Conservation (phyloP, 2,888 invertebrate genomes). For the Macrostomum cliftonense region DNA sequence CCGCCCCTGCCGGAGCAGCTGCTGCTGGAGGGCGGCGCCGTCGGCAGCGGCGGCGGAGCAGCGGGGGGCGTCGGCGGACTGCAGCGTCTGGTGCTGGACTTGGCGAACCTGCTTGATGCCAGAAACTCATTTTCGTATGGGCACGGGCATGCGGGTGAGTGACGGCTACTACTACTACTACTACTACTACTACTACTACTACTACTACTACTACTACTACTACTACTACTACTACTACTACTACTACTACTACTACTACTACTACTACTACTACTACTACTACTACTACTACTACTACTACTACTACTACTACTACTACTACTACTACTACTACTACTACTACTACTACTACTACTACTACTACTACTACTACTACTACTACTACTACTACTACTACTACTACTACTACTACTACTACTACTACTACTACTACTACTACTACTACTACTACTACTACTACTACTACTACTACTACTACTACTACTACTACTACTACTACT, state of each 20-base stretch:
- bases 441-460: slow-evolving; percentile 2
- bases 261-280: slow-evolving; percentile 2
- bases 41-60: too few relatives aligned
- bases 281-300: slow-evolving; percentile 2
- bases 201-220: slow-evolving; percentile 2
- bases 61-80: slow-evolving; percentile 32
- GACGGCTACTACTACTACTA: neutral
- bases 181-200: slow-evolving; percentile 2
- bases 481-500: slow-evolving; percentile 2
- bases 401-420: slow-evolving; percentile 1
- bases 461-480: slow-evolving; percentile 2
- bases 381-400: slow-evolving; percentile 2
- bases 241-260: slow-evolving; percentile 2
- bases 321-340: slow-evolving; percentile 2
- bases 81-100: slow-evolving; percentile 51
- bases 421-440: slow-evolving; percentile 2
- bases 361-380: slow-evolving; percentile 2
- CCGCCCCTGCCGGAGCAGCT: slow-evolving; percentile 70
- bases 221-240: slow-evolving; percentile 2
- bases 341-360: slow-evolving; percentile 2
- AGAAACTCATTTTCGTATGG: slow-evolving; percentile 45
- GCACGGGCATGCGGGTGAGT: neutral
- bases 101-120: slow-evolving; percentile 65
- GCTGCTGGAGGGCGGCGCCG: slow-evolving; percentile 58
- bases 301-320: slow-evolving; percentile 2